Percentiles rank a stretch among this genome's conserved stretches.
These are phyloP conservation scores for Salvator merianae DNA, from an alignment of 2,113 vertebrate genomes.

Conservation along the genomic window DNA sequence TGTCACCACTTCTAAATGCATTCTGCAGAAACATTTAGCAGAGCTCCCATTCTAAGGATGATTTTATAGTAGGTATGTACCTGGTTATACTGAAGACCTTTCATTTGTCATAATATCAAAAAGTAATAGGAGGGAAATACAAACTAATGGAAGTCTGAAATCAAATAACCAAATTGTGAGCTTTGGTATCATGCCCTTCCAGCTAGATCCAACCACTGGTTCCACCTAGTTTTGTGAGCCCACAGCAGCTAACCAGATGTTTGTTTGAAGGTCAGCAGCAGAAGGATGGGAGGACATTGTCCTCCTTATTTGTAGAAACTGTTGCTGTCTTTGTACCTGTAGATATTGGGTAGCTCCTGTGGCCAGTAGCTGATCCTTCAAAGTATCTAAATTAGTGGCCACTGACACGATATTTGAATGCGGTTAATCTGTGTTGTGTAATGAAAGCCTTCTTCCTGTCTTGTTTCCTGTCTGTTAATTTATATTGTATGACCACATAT, in stretches of 20 bases:
- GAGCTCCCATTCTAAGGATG: background rate
- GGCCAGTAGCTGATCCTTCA: background rate
- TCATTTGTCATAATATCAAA: background rate
- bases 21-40: background rate
- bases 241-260: no score
- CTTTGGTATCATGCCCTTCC: background rate
- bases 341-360: background rate
- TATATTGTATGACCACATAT: background rate
- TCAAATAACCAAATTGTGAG: background rate
- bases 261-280: no score
- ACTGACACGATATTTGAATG: background rate
- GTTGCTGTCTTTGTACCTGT: no score
- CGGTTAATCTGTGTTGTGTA: background rate
- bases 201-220: no score
- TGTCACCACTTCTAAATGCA: background rate
- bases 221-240: no score
- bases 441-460: background rate
- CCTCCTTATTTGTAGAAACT: no score
- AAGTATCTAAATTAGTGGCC: background rate
- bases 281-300: no score
- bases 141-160: background rate
- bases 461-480: background rate
- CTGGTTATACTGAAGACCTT: no score
- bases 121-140: background rate
- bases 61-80: no score